phyloP scores from a whole-genome alignment of 2,797 vertebrate species.

The Tapera naevia region DNA sequence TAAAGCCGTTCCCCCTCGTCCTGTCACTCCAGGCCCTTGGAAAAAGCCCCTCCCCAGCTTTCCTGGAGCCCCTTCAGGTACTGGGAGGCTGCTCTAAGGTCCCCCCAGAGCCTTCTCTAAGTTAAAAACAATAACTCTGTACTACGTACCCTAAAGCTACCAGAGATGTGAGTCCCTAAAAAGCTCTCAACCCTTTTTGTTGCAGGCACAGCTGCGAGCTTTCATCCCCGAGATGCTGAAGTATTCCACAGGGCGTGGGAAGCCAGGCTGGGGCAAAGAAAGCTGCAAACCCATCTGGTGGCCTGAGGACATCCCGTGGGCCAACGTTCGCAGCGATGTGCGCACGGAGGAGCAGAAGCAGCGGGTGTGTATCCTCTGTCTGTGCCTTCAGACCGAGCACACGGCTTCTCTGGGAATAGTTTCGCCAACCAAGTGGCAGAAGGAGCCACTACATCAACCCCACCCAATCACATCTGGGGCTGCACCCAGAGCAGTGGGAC shows the following conservation, averaged over 20 bases:
- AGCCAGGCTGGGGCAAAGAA: slow-evolving; percentile 98
- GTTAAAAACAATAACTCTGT: neutral
- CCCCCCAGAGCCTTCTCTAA: too few relatives aligned
- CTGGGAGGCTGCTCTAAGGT: too few relatives aligned
- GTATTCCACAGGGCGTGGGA: slow-evolving; percentile 96
- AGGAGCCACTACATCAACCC: accelerated
- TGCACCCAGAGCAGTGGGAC: too few relatives aligned
- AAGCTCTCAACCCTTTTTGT: neutral
- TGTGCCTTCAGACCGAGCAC: accelerated
- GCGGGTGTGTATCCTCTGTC: slow-evolving; percentile 77
- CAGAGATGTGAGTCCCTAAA: accelerated
- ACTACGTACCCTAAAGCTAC: accelerated
- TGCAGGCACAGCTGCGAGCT: slow-evolving; percentile 94
- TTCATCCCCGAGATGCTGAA: slow-evolving; percentile 99
- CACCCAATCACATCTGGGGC: too few relatives aligned
- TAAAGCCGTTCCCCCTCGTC: too few relatives aligned
- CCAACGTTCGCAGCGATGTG: slow-evolving; percentile 96
- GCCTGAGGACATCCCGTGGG: slow-evolving; percentile 98
- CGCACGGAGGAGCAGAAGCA: slow-evolving; percentile 98
- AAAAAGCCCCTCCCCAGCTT: too few relatives aligned
- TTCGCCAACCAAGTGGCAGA: neutral
- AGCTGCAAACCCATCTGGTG: slow-evolving; percentile 99
- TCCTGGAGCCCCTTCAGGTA: too few relatives aligned
- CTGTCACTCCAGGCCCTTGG: too few relatives aligned
- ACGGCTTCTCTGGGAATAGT: neutral